Evolutionary conservation across 2,888 invertebrate species (phyloP).

Genomic region (Xestia rhomboidea): DNA sequence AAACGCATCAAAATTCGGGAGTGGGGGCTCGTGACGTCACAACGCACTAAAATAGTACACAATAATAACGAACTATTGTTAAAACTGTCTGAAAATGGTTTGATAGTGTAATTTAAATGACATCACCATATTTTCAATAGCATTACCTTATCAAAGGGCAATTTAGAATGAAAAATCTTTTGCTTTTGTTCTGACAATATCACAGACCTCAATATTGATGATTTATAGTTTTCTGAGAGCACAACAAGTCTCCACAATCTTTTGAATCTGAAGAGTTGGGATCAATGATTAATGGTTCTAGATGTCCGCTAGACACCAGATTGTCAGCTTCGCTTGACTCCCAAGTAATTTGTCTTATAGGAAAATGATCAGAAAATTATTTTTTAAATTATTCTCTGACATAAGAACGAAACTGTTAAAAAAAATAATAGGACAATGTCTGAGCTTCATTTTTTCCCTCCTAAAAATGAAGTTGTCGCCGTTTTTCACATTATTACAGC

Average conservation of each 20-base stretch:
- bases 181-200: conserved; percentile 57
- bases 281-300: conserved; percentile 71
- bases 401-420: not conserved
- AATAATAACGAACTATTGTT: too few relatives aligned
- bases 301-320: conserved; percentile 67
- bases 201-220: conserved; percentile 58
- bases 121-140: not conserved
- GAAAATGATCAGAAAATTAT: conserved; percentile 64
- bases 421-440: conserved; percentile 1
- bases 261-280: conserved; percentile 60
- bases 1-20: too few relatives aligned
- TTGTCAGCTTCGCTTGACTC: conserved; percentile 59
- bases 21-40: too few relatives aligned
- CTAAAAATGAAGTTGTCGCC: not conserved
- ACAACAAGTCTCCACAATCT: conserved; percentile 60
- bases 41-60: too few relatives aligned
- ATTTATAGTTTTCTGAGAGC: conserved; percentile 63
- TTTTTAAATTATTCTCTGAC: conserved; percentile 48
- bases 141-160: not conserved
- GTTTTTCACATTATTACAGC: conserved; percentile 30
- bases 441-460: conserved; percentile 2
- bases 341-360: conserved; percentile 70
- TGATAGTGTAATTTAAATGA: not conserved
- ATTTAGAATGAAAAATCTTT: conserved; percentile 56
- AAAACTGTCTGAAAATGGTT: not conserved